Percentiles rank a stretch among this genome's conserved stretches.
Evolutionary conservation across 2,888 invertebrate genomes (phyloP).

Genomic region (Habroteleia sp.): DNA sequence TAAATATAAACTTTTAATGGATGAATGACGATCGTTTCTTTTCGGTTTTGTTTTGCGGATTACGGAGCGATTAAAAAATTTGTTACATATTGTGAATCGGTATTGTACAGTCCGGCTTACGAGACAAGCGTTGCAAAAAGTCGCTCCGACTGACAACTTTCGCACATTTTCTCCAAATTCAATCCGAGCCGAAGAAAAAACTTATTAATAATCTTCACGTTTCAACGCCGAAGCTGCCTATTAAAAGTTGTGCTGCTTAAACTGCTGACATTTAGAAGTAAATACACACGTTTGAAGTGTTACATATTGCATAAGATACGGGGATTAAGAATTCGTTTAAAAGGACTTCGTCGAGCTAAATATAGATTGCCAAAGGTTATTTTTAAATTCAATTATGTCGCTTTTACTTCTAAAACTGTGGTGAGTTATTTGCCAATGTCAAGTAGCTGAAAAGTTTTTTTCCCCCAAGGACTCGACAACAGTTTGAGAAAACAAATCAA

Average conservation of each 20-base stretch:
- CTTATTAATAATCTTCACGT: constrained; percentile 18
- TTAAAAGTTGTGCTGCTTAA: constrained; percentile 33
- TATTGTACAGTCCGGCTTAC: not conserved
- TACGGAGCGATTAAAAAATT: constrained; percentile 18
- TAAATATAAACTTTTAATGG: constrained; percentile 54
- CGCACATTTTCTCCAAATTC: not conserved
- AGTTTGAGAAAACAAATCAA: constrained; percentile 8
- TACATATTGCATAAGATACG: constrained; percentile 33
- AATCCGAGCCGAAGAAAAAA: not conserved
- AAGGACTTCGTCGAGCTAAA: constrained; percentile 23
- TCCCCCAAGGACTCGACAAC: constrained; percentile 12
- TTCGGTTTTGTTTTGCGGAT: constrained; percentile 26
- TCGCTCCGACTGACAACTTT: not conserved
- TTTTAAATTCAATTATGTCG: constrained; percentile 18
- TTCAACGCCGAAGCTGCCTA: constrained; percentile 5
- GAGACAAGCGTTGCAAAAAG: not conserved
- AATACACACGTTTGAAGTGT: constrained; percentile 30
- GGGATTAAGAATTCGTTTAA: constrained; percentile 29
- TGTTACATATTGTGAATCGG: constrained; percentile 9
- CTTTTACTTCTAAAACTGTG: constrained; percentile 38
- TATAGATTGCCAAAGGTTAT: constrained; percentile 20
- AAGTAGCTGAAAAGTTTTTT: constrained; percentile 5
- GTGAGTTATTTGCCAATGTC: constrained; percentile 34
- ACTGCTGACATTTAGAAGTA: constrained; percentile 49
- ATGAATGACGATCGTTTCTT: constrained; percentile 40